Percentiles rank a stretch among this genome's conserved stretches.
phyloP scores from a whole-genome alignment of 2,888 invertebrate species.

The Seira musarum region DNA sequence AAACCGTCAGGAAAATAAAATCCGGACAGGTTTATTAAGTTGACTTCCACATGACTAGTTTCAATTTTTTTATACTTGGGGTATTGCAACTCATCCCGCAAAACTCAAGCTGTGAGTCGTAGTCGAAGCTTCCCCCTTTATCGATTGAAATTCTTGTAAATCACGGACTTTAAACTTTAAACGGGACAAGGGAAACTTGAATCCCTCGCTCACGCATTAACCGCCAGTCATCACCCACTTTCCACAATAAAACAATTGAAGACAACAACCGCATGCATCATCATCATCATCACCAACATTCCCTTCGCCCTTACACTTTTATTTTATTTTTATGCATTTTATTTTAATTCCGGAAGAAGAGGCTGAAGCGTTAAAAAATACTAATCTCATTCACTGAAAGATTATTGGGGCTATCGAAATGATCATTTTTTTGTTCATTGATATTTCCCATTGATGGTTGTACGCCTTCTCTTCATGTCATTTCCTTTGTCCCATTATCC shows the following conservation, averaged over 20 bases:
- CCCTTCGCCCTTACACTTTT: too few relatives aligned
- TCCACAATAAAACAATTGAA: neutral
- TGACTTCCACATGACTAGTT: constrained; percentile 54
- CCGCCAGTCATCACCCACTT: constrained; percentile 3
- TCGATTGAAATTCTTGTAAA: neutral
- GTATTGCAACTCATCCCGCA: neutral
- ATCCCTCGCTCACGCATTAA: neutral
- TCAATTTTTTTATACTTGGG: constrained; percentile 16
- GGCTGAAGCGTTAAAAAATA: too few relatives aligned
- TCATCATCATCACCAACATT: too few relatives aligned
- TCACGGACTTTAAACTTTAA: constrained; percentile 5
- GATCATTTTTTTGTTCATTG: too few relatives aligned
- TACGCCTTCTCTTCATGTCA: too few relatives aligned
- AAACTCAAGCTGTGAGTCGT: constrained; percentile 7
- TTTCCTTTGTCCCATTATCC: too few relatives aligned
- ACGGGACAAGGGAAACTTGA: neutral
- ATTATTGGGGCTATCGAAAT: too few relatives aligned
- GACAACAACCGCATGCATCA: too few relatives aligned
- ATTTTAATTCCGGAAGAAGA: too few relatives aligned
- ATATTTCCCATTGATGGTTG: too few relatives aligned
- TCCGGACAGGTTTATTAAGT: constrained; percentile 53
- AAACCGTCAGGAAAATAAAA: neutral
- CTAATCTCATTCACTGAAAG: too few relatives aligned
- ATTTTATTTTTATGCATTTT: too few relatives aligned
- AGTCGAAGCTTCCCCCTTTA: neutral